Evolutionary conservation across 2,797 vertebrate species (phyloP).

Genomic region (Danio aesculapii): DNA sequence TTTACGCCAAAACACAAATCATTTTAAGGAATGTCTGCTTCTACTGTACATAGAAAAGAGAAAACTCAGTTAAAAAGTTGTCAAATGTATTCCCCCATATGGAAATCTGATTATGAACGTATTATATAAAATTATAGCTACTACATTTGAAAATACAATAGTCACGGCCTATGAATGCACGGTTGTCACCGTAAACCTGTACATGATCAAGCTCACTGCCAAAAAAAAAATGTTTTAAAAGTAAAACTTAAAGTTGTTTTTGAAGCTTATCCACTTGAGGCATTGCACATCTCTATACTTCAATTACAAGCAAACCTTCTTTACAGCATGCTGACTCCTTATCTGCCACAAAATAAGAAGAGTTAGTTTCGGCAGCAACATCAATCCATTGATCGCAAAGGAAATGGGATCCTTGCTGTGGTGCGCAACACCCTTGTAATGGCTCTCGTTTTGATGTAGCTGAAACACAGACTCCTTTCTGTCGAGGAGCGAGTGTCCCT

Average conservation of each 20-base stretch:
- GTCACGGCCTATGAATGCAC: neutral
- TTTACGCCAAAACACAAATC: no score
- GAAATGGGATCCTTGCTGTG: constrained; percentile 38
- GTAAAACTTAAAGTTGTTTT: constrained; percentile 5
- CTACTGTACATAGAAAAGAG: no score
- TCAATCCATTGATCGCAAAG: constrained; percentile 48
- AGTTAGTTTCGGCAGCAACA: constrained; percentile 23
- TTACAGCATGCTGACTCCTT: constrained; percentile 25
- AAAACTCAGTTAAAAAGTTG: no score
- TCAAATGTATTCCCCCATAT: no score
- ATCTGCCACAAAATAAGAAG: constrained; percentile 39
- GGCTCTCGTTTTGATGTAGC: constrained; percentile 28
- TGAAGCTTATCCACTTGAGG: constrained; percentile 8
- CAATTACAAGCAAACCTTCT: constrained; percentile 16
- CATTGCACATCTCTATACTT: constrained; percentile 1
- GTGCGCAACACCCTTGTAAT: constrained; percentile 19
- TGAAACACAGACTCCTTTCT: neutral
- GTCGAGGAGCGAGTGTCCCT: neutral
- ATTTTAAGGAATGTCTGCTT: no score
- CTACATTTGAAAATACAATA: no score
- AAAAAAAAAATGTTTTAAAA: neutral
- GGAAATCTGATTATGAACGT: no score
- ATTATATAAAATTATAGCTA: no score
- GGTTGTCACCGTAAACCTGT: neutral
- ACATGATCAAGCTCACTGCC: neutral